phyloP scores from a whole-genome alignment of 2,888 invertebrate species.

The Empis livida region DNA sequence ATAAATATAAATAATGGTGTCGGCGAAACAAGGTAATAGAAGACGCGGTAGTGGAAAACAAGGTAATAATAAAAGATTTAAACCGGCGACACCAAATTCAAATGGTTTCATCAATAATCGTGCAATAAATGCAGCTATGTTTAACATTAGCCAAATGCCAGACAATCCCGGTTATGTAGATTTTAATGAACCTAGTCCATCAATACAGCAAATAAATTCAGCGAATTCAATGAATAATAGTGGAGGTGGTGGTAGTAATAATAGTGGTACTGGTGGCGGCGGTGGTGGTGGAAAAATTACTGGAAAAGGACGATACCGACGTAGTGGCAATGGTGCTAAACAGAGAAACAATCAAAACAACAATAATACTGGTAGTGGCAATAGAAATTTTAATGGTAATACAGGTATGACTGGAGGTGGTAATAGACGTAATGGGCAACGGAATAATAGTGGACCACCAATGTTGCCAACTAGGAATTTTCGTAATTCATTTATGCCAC shows the following conservation, averaged over 20 bases:
- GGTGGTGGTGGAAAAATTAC: background rate
- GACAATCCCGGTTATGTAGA: conserved; percentile 35
- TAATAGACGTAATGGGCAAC: conserved; percentile 11
- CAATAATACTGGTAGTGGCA: background rate
- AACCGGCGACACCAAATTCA: background rate
- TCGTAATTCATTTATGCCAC: too few species aligned
- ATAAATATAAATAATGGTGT: background rate
- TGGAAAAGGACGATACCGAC: conserved; percentile 15
- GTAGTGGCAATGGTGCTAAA: conserved; percentile 6
- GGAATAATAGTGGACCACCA: conserved; percentile 14
- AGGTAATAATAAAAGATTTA: background rate
- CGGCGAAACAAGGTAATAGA: background rate
- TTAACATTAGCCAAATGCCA: conserved; percentile 31
- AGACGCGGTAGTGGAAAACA: background rate
- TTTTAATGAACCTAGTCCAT: conserved; percentile 28
- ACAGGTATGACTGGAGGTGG: conserved; percentile 1
- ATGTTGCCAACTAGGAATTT: conserved; percentile 25
- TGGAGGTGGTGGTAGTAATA: conserved; percentile 5
- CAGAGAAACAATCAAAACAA: too few species aligned
- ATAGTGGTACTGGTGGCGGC: background rate
- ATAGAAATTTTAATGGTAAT: conserved; percentile 7
- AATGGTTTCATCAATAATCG: background rate
- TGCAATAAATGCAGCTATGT: conserved; percentile 17
- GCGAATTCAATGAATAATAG: conserved; percentile 2
- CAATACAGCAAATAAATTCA: conserved; percentile 13